These are phyloP conservation scores for Pterocles gutturalis DNA, from an alignment of 2,113 vertebrate genomes.

Conservation along the genomic window DNA sequence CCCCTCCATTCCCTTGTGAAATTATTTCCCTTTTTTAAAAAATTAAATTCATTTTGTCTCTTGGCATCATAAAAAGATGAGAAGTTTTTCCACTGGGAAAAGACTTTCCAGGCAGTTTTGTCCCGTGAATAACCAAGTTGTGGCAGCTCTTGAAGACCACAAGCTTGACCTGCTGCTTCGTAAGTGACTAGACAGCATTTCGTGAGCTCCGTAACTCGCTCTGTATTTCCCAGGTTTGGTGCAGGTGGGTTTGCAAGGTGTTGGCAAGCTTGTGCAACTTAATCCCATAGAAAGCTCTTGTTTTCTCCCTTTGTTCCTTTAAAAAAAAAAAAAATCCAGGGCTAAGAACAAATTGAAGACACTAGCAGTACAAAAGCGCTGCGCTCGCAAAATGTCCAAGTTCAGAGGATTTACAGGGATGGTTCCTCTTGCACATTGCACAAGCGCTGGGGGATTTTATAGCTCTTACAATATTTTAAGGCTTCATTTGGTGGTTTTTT, in stretches of 20 bases:
- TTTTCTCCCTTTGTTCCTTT: neutral
- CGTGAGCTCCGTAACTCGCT: accelerated
- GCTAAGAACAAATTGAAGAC: neutral
- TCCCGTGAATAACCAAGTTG: neutral
- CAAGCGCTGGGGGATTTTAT: neutral
- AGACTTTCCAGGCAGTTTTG: neutral
- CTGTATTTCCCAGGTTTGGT: neutral
- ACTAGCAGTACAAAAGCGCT: accelerated
- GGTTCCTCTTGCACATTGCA: neutral
- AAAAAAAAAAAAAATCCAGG: accelerated
- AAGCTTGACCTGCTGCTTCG: accelerated
- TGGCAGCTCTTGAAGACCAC: neutral
- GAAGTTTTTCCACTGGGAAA: neutral
- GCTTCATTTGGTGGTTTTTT: neutral
- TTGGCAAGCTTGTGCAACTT: accelerated
- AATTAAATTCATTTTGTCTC: neutral
- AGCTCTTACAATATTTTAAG: neutral
- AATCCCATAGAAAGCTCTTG: accelerated
- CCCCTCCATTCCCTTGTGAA: neutral
- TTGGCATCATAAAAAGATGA: neutral
- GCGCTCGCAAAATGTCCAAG: neutral
- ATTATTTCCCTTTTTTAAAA: neutral
- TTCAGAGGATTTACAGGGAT: neutral
- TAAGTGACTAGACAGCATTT: accelerated
- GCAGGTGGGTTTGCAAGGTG: neutral